phyloP scores from a whole-genome alignment of 2,888 invertebrate genomes.

The Pocota personata region DNA sequence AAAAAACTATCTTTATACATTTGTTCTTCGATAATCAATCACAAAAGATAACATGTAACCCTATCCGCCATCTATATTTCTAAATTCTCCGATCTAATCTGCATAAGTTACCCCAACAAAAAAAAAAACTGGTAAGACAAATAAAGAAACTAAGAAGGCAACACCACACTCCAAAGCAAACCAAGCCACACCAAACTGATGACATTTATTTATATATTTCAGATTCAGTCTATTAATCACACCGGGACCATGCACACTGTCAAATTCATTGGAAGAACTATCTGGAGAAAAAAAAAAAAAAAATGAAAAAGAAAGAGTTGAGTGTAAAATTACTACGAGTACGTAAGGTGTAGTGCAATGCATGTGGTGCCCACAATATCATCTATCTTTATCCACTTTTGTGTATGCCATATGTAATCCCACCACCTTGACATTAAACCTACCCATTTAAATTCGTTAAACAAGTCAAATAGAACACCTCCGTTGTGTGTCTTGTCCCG shows the following conservation, averaged over 20 bases:
- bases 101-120: constrained; percentile 23
- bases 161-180: constrained; percentile 12
- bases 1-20: not conserved
- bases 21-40: constrained; percentile 57
- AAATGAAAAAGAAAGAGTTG: not conserved
- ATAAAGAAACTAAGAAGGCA: constrained; percentile 1
- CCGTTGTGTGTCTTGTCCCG: constrained; percentile 40
- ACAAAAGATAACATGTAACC: constrained; percentile 49
- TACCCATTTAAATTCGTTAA: constrained; percentile 76
- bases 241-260: constrained; percentile 60
- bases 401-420: constrained; percentile 72
- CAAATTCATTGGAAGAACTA: constrained; percentile 48
- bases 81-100: constrained; percentile 55
- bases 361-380: constrained; percentile 61
- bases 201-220: constrained; percentile 73
- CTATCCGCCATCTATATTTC: constrained; percentile 58
- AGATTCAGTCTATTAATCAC: constrained; percentile 72
- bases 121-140: constrained; percentile 20
- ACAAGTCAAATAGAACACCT: constrained; percentile 74
- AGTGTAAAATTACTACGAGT: constrained; percentile 47
- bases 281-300: not conserved
- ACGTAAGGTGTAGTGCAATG: constrained; percentile 36
- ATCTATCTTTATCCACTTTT: constrained; percentile 70
- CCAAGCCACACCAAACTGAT: constrained; percentile 38
- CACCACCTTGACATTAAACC: constrained; percentile 78